phyloP scores from a whole-genome alignment of 2,797 vertebrate genomes.

The Sphaeramia orbicularis region DNA sequence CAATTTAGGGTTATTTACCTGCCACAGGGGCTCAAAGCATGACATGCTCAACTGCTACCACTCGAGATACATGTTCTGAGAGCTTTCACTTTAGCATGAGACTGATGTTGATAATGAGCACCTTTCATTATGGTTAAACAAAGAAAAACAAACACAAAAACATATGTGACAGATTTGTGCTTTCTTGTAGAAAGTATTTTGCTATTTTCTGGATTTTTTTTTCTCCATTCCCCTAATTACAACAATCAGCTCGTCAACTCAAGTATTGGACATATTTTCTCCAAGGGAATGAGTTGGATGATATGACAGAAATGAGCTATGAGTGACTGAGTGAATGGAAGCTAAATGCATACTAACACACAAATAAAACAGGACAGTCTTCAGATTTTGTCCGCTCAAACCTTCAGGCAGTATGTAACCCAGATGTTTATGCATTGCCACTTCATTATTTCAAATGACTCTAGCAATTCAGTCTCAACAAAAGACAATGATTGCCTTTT shows the following conservation, averaged over 20 bases:
- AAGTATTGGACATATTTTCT: neutral
- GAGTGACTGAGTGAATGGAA: neutral
- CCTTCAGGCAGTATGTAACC: no score
- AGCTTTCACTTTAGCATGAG: neutral
- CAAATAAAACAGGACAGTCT: no score
- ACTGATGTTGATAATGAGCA: neutral
- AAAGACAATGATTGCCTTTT: no score
- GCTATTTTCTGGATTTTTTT: neutral
- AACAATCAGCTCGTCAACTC: neutral
- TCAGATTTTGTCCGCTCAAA: no score
- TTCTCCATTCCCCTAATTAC: no score
- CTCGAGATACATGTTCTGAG: neutral
- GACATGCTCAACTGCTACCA: conserved; percentile 19
- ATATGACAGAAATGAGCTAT: neutral
- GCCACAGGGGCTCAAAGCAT: conserved; percentile 5
- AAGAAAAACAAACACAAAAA: neutral
- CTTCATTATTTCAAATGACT: no score
- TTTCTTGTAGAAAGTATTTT: neutral
- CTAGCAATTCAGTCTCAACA: no score
- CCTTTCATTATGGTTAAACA: conserved; percentile 4
- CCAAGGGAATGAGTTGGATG: neutral
- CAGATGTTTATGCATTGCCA: no score
- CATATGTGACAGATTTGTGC: neutral
- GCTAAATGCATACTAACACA: no score
- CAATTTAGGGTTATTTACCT: conserved; percentile 41